Base-by-base conservation (phyloP, 2,888 invertebrate genomes). In the Ypsolopha sequella region DNA sequence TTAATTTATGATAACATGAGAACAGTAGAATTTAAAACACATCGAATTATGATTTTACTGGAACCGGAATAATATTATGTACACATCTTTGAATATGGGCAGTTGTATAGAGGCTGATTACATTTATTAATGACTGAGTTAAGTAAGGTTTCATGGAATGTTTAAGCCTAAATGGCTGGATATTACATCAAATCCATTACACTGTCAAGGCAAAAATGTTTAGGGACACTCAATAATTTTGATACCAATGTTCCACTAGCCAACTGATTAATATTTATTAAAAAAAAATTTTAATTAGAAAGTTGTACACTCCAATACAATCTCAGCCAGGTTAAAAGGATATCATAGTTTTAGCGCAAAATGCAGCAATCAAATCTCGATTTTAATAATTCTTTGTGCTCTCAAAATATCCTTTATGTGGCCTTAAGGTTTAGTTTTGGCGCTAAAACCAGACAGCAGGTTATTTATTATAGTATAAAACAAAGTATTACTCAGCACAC, bases 101-200 rank as follows among this genome's bases (percentile, higher is more conserved):
- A 57, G 53, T 60, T 59, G 24, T 24, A 24, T 24, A 24, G 58
- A 63, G 54, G 62, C 46, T 11, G 7, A 46, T 46, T n/a, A 35
- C 10, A 36, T 36, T 36, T 36, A 35, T 36, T 11, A 13, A 14
- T 43, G 43, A 10, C 24, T 24, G 24, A 24, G 24, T 24, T 35
- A 34, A 46, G 46, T 11, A 46, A 34, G 36, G 36, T 47, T 73
- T 78, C 70, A 76, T 85, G 84, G 84, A 85, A 85, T 85, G 84
- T 85, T 81, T 76, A 77, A 81, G 80, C 80, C 75, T 75, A 68
- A 68, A 66, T 71, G 74, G 75, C 76, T 75, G 74, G 71, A 74
- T 70, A 76, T 68, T 66, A 59, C 64, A 72, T 68, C 72, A 68
- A 60, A 64, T 58, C 8, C n/a, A 33, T n/a, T 34, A 49, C 33